Base-by-base conservation (phyloP, 2,113 vertebrate genomes). In the Macaca mulatta region DNA sequence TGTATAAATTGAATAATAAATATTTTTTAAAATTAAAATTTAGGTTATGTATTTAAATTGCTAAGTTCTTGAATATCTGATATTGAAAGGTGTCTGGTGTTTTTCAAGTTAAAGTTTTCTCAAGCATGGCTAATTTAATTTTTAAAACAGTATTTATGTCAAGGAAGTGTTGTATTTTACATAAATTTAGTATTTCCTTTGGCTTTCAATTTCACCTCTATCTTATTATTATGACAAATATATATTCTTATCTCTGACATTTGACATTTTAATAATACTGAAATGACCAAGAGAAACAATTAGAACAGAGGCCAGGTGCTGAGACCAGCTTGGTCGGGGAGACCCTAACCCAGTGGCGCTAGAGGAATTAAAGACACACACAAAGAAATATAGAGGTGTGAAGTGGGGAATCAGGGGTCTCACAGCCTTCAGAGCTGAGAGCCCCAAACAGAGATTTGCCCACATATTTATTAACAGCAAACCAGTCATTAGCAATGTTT, bases 141-240 rank as follows among this genome's bases (percentile, higher is more conserved):
- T 91, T 93, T 64, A 77, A 67, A 83, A 80, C 2, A 59, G 48
- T 69, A 64, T 72, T 61, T 74, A 83, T 84, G 40, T 94, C 52
- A 97, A 90, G 77, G 35, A 77, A 80, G 20, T 89, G 32, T 74
- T 96, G 16, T 57, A 20, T 61, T 90, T 96, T 77, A 83, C 20
- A 72, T 40, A 69, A 67, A 91, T 40, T 77, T 83, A 91, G 12
- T 35, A 88, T 88, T 93, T 96, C 38, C 40, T 79, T 32, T 87
- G 20, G 32, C 32, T 90, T 32, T 89, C 40, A 83, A 32, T 93
- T 90, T 90, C 23, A 27, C 78, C 4, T 90, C 72, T 85, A 78
- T 32, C n/a, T 93, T 45, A 45, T 57, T 64, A 69, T 90, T 80
- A 80, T 80, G 40, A 89, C 7, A 61, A 96, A 84, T 23, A 80